Conservation (phyloP, 2,113 vertebrate species). For the Campylomormyrus numenius region DNA sequence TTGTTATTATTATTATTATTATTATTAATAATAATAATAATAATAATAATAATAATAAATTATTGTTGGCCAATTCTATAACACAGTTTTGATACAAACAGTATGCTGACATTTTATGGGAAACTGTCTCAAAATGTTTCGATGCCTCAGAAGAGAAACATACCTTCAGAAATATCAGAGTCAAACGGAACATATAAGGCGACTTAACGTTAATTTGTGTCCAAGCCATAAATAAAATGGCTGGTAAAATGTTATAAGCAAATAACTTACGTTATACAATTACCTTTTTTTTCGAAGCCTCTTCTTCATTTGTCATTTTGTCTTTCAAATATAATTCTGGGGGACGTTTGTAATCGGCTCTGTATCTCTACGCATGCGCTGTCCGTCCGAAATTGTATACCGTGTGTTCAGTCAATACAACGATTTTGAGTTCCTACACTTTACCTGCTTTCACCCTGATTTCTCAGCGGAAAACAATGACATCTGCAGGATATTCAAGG, state of each 20-base stretch:
- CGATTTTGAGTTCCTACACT: not conserved
- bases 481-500: not conserved
- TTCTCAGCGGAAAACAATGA: not conserved
- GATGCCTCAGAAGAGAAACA: not conserved
- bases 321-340: not conserved
- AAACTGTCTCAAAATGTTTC: not conserved
- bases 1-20: not conserved
- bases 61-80: not conserved
- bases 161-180: not conserved
- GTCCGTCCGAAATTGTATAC: constrained; percentile 9
- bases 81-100: not conserved
- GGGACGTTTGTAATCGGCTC: not conserved
- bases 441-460: no score
- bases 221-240: not conserved
- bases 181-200: not conserved
- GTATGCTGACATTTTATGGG: not conserved
- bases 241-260: not conserved
- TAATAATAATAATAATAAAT: not conserved
- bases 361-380: not conserved
- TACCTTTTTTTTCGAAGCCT: constrained; percentile 29
- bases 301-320: constrained; percentile 33
- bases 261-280: not conserved
- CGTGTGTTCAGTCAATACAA: not conserved
- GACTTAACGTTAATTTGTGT: not conserved
- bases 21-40: no score